Evolutionary conservation across 1,140 invertebrate species (phyloP), one percentile per base, ranked within the genome.

Genomic region (Magallana gigas): DNA sequence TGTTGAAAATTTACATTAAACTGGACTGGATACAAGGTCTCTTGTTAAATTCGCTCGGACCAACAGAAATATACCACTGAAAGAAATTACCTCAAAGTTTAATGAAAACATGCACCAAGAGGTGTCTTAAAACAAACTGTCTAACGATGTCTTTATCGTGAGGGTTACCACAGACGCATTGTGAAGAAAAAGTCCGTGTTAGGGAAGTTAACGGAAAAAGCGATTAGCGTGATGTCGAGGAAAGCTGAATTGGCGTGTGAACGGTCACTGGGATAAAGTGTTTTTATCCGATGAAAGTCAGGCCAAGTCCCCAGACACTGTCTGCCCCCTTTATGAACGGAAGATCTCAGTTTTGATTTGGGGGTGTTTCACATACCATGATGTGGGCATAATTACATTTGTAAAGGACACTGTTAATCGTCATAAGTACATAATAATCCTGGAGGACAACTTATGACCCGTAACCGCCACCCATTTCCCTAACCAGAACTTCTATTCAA

Each of bases 381-480:
- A 60, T 57, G 48, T 87, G 12, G 56, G 83, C 18, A 88, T 83
- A 62, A 29, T 85, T 23, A n/a, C 76, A 11, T 29, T 36, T 60
- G 84, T 88, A 62, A 18, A 85, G 81, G 68, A 29, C 56, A 85
- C 18, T 57, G 64, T 88, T 60, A 88, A 82, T 23, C 36, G 48
- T 8, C 87, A 85, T 23, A 76, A 64, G 14, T 81, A 88, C 48
- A 85, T 82, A 64, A 29, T 82, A 29, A 88, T 85, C 18, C 9
- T 88, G 12, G 84, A 85, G 11, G 71, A 81, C 16, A 88, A 88
- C 36, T 82, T 88, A 23, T 88, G 60, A 64, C 36, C 82, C 14
- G 83, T 88, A 59, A 60, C 85, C 11, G 64, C 83, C 36, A n/a
- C 18, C 11, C 87, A 88, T 85, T 88, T 88, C 12, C 84, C 87